These are phyloP conservation scores for Xiphophorus couchianus DNA, from an alignment of 2,113 vertebrate genomes.

Conservation along the genomic window DNA sequence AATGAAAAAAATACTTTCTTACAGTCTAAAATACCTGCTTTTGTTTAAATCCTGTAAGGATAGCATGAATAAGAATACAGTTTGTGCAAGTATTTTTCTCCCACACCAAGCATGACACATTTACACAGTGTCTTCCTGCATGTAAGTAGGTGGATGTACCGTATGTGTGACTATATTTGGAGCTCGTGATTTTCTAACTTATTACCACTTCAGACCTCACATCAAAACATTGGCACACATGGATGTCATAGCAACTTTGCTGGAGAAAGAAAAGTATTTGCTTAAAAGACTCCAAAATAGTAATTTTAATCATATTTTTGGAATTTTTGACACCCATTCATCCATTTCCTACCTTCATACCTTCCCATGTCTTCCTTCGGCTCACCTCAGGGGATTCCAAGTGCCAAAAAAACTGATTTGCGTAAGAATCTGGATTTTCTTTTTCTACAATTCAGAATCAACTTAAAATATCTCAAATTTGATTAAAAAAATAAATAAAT, in stretches of 20 bases:
- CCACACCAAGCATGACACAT: neutral
- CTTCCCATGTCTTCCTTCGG: too few species aligned
- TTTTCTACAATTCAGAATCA: too few species aligned
- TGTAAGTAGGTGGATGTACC: slow-evolving; percentile 18
- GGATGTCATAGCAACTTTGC: slow-evolving; percentile 31
- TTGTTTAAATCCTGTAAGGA: neutral
- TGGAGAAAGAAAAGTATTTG: neutral
- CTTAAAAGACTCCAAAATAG: neutral
- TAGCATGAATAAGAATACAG: neutral
- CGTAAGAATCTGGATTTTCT: too few species aligned
- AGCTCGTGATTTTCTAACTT: slow-evolving; percentile 16
- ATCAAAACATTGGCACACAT: slow-evolving; percentile 2
- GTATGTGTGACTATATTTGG: slow-evolving; percentile 29
- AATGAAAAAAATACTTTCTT: too few species aligned
- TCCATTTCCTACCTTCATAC: too few species aligned
- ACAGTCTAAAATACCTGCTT: neutral
- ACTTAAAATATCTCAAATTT: too few species aligned
- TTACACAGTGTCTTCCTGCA: neutral
- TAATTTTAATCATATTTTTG: too few species aligned
- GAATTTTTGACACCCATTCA: too few species aligned
- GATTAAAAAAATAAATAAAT: too few species aligned
- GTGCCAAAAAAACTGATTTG: too few species aligned
- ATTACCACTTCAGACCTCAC: slow-evolving; percentile 29
- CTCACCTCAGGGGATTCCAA: too few species aligned
- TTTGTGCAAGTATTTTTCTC: neutral